phyloP scores from a whole-genome alignment of 2,797 vertebrate genomes.

The Varecia variegata region DNA sequence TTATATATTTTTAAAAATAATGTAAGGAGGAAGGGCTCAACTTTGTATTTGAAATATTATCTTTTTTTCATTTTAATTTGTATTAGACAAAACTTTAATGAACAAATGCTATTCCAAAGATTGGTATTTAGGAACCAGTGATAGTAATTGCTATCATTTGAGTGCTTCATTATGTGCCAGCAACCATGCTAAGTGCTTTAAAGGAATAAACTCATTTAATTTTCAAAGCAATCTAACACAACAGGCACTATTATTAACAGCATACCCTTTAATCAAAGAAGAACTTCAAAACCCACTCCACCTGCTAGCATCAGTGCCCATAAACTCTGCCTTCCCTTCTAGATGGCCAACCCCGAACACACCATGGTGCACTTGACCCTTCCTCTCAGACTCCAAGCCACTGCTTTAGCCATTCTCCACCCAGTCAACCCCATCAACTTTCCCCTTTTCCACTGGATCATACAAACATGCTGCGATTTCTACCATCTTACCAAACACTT shows the following conservation, averaged over 20 bases:
- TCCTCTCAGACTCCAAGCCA: background rate
- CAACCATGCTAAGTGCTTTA: background rate
- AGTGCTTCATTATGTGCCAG: background rate
- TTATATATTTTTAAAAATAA: too few species aligned
- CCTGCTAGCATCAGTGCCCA: background rate
- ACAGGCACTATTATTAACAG: background rate
- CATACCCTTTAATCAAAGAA: background rate
- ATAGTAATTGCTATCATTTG: background rate
- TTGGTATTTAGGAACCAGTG: background rate
- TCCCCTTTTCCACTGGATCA: background rate
- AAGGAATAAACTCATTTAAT: background rate
- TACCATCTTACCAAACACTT: background rate
- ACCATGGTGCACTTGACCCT: fast-evolving
- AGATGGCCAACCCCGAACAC: background rate
- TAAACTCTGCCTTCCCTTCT: background rate
- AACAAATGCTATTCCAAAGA: background rate
- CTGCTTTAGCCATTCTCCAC: background rate
- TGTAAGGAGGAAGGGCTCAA: background rate
- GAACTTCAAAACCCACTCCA: background rate
- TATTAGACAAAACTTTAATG: background rate
- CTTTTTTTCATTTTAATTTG: background rate
- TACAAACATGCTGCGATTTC: background rate
- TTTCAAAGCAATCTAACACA: background rate
- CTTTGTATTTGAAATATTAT: background rate
- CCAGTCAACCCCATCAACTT: fast-evolving